phyloP scores from a whole-genome alignment of 30 jellyfish, hydroid and myxozoan genomes.

The Turritopsis rubra region DNA sequence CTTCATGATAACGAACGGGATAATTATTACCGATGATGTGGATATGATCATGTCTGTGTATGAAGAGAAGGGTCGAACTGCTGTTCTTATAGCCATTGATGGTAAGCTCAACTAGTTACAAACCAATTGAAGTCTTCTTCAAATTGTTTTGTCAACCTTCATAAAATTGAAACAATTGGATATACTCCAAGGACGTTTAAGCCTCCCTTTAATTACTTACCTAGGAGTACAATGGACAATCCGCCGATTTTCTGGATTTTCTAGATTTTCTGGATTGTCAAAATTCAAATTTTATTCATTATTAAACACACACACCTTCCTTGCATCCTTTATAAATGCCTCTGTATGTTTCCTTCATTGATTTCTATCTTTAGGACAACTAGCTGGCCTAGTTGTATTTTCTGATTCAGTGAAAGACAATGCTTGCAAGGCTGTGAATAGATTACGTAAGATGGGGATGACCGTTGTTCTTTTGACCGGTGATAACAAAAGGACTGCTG shows the following conservation, averaged over 20 bases:
- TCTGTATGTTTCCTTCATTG: background rate
- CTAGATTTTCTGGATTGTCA: too few species aligned
- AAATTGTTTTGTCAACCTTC: too few species aligned
- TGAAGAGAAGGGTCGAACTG: constrained; percentile 90
- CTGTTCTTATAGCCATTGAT: constrained; percentile 62
- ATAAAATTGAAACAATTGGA: too few species aligned
- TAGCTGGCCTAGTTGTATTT: constrained; percentile 82
- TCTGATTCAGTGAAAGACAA: constrained; percentile 93
- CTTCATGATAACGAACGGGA: constrained; percentile 19
- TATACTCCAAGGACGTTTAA: too few species aligned
- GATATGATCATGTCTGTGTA: constrained; percentile 41
- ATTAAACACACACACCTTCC: too few species aligned
- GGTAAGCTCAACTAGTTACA: too few species aligned
- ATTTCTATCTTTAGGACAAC: constrained; percentile 37
- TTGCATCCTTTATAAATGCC: too few species aligned
- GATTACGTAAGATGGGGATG: constrained; percentile 76
- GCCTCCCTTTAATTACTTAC: too few species aligned
- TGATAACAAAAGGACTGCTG: constrained; percentile 86
- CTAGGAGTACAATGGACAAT: too few species aligned
- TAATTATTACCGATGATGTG: constrained; percentile 27
- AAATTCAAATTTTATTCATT: too few species aligned
- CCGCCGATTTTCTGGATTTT: too few species aligned
- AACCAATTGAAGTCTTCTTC: too few species aligned
- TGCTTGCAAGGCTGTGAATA: constrained; percentile 78
- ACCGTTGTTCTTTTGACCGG: constrained; percentile 90